Conservation (phyloP, 2,888 invertebrate species). For the Polydrusus pterygomalis region DNA sequence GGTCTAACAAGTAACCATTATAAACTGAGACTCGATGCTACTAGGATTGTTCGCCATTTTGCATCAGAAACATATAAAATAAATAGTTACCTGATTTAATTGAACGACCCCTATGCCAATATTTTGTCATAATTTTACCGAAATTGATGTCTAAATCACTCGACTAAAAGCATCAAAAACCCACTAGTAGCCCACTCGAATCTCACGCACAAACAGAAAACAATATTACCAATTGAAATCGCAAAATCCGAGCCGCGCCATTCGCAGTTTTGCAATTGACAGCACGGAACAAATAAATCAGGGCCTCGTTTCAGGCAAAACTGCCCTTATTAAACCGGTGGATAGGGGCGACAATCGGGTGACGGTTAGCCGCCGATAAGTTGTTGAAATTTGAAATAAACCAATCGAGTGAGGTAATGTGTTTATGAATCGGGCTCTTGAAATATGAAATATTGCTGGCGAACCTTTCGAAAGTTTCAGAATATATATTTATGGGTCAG, state of each 20-base stretch:
- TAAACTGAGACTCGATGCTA: too few relatives aligned
- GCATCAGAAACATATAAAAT: too few relatives aligned
- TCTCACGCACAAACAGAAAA: conserved; percentile 49
- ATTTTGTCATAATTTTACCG: background rate
- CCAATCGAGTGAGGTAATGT: conserved; percentile 44
- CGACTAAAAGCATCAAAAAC: conserved; percentile 27
- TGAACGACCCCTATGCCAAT: background rate
- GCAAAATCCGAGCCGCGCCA: conserved; percentile 41
- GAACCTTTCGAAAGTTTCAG: background rate
- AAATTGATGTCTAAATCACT: background rate
- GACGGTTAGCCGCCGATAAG: conserved; percentile 32
- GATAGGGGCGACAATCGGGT: conserved; percentile 25
- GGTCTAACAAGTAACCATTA: too few relatives aligned
- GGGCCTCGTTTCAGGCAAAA: conserved; percentile 29
- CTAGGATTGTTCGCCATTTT: too few relatives aligned
- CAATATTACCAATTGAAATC: conserved; percentile 58
- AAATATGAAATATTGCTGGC: conserved; percentile 35
- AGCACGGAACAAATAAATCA: conserved; percentile 51
- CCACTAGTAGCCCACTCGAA: conserved; percentile 37
- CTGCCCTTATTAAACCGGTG: conserved; percentile 19
- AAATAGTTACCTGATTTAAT: background rate
- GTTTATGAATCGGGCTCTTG: conserved; percentile 38
- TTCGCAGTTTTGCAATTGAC: conserved; percentile 54
- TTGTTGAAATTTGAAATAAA: conserved; percentile 50
- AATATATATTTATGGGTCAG: background rate